A percentile compares a stretch with the other conserved stretches of the same genome.
These are phyloP conservation scores for Tryphoninae sp. DNA, from an alignment of 2,888 invertebrate species.

Conservation along the genomic window DNA sequence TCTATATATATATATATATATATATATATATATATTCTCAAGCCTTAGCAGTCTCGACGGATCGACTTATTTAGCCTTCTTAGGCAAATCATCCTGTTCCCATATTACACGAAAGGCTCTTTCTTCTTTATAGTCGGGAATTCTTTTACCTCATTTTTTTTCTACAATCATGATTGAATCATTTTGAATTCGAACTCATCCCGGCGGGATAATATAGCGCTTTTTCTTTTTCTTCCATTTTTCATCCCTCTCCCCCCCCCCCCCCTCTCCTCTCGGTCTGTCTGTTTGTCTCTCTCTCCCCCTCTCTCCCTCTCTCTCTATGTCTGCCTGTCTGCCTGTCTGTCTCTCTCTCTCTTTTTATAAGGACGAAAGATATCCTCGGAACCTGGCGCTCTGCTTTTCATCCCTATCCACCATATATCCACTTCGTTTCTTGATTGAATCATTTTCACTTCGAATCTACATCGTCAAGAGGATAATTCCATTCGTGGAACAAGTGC, in stretches of 20 bases:
- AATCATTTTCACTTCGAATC: slow-evolving; percentile 38
- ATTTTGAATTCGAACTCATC: slow-evolving; percentile 21
- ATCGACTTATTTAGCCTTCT: slow-evolving; percentile 48
- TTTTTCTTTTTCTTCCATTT: too few relatives aligned
- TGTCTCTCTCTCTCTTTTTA: not conserved
- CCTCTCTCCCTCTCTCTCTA: too few relatives aligned
- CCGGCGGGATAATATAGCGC: slow-evolving; percentile 17
- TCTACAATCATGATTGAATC: slow-evolving; percentile 37
- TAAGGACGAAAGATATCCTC: slow-evolving; percentile 16
- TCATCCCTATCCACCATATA: not conserved
- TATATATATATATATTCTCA: slow-evolving; percentile 1
- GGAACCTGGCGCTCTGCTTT: not conserved
- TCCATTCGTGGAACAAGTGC: slow-evolving; percentile 40
- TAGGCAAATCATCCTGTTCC: slow-evolving; percentile 37
- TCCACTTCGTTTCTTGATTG: slow-evolving; percentile 37
- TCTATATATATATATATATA: slow-evolving; percentile 11
- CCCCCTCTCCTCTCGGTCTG: too few relatives aligned
- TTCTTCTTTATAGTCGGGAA: slow-evolving; percentile 1
- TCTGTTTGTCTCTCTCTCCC: too few relatives aligned
- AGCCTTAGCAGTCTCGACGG: slow-evolving; percentile 16
- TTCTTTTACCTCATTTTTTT: slow-evolving; percentile 11
- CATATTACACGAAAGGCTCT: not conserved
- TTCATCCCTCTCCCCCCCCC: too few relatives aligned
- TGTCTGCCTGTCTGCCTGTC: too few relatives aligned
- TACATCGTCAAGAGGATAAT: slow-evolving; percentile 47